Conservation (phyloP, 2,113 vertebrate genomes). For the Brienomyrus brachyistius region DNA sequence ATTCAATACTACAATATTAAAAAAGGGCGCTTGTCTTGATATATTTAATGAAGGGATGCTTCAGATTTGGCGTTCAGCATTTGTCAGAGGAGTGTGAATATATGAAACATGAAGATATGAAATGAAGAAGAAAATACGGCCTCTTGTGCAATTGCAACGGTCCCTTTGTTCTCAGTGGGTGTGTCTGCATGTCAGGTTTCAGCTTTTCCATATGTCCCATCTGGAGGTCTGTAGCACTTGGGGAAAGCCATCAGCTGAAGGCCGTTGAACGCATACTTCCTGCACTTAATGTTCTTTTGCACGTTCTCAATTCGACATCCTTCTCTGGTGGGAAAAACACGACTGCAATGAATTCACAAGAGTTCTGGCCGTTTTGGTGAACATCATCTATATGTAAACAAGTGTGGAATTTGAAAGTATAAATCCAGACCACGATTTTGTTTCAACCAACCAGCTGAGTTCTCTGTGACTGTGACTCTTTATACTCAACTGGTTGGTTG, state of each 20-base stretch:
- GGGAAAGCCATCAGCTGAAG: constrained; percentile 89
- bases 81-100: background rate
- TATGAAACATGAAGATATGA: constrained; percentile 38
- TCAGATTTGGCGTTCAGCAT: background rate
- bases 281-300: constrained; percentile 86
- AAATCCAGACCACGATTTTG: background rate
- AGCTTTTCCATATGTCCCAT: constrained; percentile 82
- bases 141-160: background rate
- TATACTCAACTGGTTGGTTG: background rate
- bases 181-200: constrained; percentile 53
- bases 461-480: no score
- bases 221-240: constrained; percentile 85
- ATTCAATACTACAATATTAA: background rate
- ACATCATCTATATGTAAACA: background rate
- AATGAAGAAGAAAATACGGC: constrained; percentile 62
- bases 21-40: background rate
- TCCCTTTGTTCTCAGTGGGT: background rate
- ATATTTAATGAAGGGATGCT: background rate
- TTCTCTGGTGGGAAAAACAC: constrained; percentile 62
- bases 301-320: constrained; percentile 92
- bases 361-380: background rate
- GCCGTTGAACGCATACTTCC: constrained; percentile 88
- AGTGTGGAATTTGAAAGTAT: background rate
- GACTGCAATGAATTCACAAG: background rate
- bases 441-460: background rate